phyloP scores from a whole-genome alignment of 2,113 vertebrate species.

The Zosterops japonicus region DNA sequence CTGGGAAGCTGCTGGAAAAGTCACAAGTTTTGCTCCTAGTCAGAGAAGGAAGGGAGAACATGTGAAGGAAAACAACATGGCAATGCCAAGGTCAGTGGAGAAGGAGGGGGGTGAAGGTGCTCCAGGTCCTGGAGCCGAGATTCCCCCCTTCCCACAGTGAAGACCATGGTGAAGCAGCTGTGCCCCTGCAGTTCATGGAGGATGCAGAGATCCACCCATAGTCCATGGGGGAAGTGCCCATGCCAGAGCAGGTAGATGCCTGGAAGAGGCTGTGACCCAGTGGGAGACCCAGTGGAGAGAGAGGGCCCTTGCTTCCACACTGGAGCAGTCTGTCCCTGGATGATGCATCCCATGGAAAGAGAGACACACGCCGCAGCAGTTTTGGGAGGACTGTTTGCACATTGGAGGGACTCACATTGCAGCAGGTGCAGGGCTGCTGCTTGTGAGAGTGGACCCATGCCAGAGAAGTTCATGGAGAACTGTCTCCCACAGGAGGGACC shows the following conservation, averaged over 20 bases:
- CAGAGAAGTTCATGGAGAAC: not conserved
- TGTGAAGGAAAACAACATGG: not conserved
- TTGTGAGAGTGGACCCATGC: not conserved
- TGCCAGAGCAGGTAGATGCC: not conserved
- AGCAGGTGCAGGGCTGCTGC: not conserved
- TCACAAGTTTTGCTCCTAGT: not conserved
- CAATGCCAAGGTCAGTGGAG: not conserved
- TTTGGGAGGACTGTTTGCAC: not conserved
- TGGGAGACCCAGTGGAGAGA: not conserved
- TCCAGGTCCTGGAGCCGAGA: rapidly evolving
- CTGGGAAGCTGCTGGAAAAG: not conserved
- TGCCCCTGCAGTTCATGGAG: not conserved
- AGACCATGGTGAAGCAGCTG: not conserved
- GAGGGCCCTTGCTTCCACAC: not conserved
- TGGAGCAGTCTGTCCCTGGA: not conserved
- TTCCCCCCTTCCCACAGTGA: not conserved
- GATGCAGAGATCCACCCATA: not conserved
- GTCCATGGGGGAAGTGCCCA: not conserved
- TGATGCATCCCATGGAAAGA: not conserved
- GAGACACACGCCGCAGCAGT: not conserved
- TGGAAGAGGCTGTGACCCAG: not conserved
- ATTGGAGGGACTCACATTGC: not conserved
- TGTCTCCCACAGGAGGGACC: not conserved
- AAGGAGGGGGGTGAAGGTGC: not conserved
- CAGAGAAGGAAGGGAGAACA: not conserved